phyloP scores from a whole-genome alignment of 2,113 vertebrate genomes.

The Dromas ardeola region DNA sequence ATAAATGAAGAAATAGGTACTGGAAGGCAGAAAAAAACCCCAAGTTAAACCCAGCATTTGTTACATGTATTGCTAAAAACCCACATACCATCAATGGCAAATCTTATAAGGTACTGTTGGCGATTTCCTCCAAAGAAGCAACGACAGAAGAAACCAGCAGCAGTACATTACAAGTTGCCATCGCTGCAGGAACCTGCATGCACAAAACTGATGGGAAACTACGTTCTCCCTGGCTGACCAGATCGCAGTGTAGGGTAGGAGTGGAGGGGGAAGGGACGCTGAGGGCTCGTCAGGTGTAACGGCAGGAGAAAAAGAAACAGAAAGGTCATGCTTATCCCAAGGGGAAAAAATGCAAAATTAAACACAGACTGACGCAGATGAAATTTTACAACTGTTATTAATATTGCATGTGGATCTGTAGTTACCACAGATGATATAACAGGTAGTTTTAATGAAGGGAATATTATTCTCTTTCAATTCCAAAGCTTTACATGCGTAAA shows the following conservation, averaged over 20 bases:
- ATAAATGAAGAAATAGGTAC: neutral
- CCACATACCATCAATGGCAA: conserved; percentile 53
- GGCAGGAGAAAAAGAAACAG: conserved; percentile 68
- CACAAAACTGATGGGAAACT: conserved; percentile 99
- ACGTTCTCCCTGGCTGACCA: conserved; percentile 86
- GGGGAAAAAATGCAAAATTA: conserved; percentile 47
- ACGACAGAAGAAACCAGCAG: conserved; percentile 51
- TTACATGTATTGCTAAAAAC: conserved; percentile 1
- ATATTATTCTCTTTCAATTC: neutral
- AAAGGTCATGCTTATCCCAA: conserved; percentile 74
- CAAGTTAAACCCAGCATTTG: conserved; percentile 22
- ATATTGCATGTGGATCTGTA: neutral
- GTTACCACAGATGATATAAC: neutral
- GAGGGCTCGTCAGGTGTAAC: conserved; percentile 72
- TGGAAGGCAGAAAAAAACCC: conserved; percentile 26
- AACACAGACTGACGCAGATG: neutral
- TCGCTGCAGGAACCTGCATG: conserved; percentile 83
- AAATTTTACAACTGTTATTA: conserved; percentile 4
- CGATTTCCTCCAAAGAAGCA: conserved; percentile 58
- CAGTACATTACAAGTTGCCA: conserved; percentile 63
- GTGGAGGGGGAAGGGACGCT: conserved; percentile 79
- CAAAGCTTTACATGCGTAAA: neutral
- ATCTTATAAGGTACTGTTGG: conserved; percentile 71
- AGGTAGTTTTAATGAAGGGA: neutral
- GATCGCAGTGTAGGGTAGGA: conserved; percentile 85